phyloP scores from a whole-genome alignment of 2,113 vertebrate genomes.

The Phrynocephalus versicolor region DNA sequence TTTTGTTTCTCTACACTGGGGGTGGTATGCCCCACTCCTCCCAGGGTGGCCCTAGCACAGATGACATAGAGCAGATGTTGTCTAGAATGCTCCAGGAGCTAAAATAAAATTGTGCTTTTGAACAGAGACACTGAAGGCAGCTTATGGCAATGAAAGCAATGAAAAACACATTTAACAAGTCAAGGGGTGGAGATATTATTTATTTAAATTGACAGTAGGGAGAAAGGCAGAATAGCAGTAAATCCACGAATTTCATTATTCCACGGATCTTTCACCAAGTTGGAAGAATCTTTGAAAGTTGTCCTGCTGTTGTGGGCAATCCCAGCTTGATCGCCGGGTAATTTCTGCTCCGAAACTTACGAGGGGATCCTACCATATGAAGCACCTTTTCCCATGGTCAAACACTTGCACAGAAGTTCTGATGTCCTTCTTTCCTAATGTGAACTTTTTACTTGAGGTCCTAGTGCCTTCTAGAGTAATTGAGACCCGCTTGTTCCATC shows the following conservation, averaged over 20 bases:
- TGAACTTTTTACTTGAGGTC: no score
- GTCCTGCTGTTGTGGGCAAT: background rate
- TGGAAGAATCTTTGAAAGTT: background rate
- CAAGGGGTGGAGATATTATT: no score
- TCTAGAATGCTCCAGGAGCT: background rate
- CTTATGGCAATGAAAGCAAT: background rate
- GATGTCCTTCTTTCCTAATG: background rate
- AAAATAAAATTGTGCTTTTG: background rate
- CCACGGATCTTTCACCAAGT: background rate
- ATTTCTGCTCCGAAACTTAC: background rate
- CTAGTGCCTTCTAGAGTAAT: no score
- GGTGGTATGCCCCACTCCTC: no score
- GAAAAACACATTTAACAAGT: background rate
- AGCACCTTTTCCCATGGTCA: background rate
- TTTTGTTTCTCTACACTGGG: background rate
- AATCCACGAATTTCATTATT: background rate
- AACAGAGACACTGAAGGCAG: background rate
- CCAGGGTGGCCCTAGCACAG: background rate
- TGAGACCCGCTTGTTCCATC: no score
- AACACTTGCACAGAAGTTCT: background rate
- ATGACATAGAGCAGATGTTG: background rate
- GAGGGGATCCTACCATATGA: no score
- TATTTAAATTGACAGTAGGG: no score
- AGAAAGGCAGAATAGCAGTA: background rate
- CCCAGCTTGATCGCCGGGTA: no score